Base-by-base conservation (phyloP, 2,888 invertebrate genomes). In the Polylopha cassiicola region DNA sequence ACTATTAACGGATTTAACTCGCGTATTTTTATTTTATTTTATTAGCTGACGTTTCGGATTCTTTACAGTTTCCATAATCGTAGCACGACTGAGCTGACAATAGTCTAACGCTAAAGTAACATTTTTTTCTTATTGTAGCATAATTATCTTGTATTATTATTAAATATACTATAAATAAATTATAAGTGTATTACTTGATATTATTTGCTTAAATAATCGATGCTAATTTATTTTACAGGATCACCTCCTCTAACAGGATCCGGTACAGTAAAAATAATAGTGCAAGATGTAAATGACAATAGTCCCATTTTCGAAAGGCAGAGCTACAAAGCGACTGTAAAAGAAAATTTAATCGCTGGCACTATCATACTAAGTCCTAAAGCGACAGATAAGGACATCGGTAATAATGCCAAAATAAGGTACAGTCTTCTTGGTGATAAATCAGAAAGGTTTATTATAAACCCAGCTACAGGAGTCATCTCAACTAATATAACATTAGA, bases 261-360 rank as follows among this genome's bases (percentile, higher is more conserved):
- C 3, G 97, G 97, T 21, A 93, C 94, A 30, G 93, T 98, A 1
- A 90, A 91, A 60, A 92, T 98, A 42, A 87, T 94, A 36, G 97
- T 98, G 5, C 93, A 95, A 78, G 98, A 98, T 73, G 93, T 95
- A 39, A 98, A 98, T 73, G 98, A 98, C 70, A 95, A 97, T 71
- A 91, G 91, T 52, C 98, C 98, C 0, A 91, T 92, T 57, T 98
- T 98, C 72, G 91, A 91, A 56, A 87, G 92, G 36, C 92, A 93
- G 63, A 91, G 91, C 37, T 96, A 96, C 68, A 89, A 89, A 52
- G 92, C 93, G 0, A 87, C 81, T 30, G 91, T 98, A 0, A 86
- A 89, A 50, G 98, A 98, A 86, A 97, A 98, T 72, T 81, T 92
- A 34, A 90, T 93, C 1, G 72, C 90, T 8, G 94, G 93, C 14